These are phyloP conservation scores for Acholoe squamosa DNA, from an alignment of 2,888 invertebrate genomes.

Conservation along the genomic window DNA sequence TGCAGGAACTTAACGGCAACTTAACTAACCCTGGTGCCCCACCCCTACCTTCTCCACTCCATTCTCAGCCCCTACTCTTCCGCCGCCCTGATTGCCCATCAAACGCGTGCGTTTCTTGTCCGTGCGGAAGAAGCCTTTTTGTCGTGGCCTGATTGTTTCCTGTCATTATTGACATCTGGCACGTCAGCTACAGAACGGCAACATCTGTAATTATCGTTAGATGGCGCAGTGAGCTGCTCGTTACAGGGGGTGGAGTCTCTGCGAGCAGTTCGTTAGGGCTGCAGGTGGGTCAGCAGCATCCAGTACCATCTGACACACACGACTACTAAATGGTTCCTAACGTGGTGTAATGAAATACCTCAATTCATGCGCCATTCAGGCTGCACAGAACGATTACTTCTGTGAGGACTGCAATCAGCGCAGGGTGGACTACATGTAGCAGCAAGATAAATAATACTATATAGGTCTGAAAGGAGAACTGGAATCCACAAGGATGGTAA, in stretches of 20 bases:
- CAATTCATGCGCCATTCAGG: too few relatives aligned
- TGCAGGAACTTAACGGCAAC: too few relatives aligned
- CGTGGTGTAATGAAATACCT: too few relatives aligned
- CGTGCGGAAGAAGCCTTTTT: constrained; percentile 40
- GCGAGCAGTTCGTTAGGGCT: constrained; percentile 3
- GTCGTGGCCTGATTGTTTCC: constrained; percentile 59
- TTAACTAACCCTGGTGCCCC: too few relatives aligned
- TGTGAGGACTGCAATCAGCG: too few relatives aligned
- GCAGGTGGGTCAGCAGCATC: background rate
- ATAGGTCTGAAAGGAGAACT: too few relatives aligned
- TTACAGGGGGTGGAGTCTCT: background rate
- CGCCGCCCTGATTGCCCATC: constrained; percentile 56
- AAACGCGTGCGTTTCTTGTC: constrained; percentile 55
- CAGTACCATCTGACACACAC: background rate
- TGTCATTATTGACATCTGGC: constrained; percentile 60
- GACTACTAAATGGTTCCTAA: too few relatives aligned
- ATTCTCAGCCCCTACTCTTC: constrained; percentile 22
- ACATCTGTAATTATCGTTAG: constrained; percentile 56
- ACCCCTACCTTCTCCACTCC: background rate
- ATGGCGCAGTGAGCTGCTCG: constrained; percentile 4
- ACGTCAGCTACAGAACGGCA: constrained; percentile 49
- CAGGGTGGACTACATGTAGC: too few relatives aligned
- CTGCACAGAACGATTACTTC: too few relatives aligned
- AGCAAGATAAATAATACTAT: too few relatives aligned
- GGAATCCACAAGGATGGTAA: too few relatives aligned